phyloP scores from a whole-genome alignment of 1,140 invertebrate genomes.

The Heliconius hewitsoni region DNA sequence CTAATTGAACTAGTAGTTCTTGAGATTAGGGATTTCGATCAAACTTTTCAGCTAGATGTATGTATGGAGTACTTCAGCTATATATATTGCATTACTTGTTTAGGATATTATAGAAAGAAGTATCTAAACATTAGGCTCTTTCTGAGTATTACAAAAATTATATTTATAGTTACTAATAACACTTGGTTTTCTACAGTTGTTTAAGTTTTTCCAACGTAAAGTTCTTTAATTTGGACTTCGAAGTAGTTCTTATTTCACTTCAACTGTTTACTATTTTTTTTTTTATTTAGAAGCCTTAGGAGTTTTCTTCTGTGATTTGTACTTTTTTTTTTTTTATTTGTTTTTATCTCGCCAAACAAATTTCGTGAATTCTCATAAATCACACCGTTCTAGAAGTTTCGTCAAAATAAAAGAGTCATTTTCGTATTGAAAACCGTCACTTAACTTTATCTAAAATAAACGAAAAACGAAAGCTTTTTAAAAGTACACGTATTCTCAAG shows the following conservation, averaged over 20 bases:
- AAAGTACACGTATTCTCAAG: too few species aligned
- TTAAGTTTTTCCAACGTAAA: background rate
- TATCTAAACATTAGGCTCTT: background rate
- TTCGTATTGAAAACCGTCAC: background rate
- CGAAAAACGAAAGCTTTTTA: background rate
- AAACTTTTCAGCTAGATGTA: background rate
- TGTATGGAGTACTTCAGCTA: too few species aligned
- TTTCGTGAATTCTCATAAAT: too few species aligned
- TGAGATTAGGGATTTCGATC: too few species aligned
- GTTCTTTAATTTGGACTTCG: background rate
- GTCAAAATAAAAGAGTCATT: background rate
- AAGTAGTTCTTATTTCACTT: background rate
- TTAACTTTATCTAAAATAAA: background rate
- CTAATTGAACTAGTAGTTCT: too few species aligned
- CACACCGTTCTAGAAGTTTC: background rate
- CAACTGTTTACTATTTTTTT: background rate
- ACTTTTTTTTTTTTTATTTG: too few species aligned
- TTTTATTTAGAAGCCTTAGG: background rate
- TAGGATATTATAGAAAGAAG: background rate
- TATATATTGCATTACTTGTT: too few species aligned
- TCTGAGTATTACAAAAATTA: too few species aligned
- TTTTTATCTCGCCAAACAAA: too few species aligned
- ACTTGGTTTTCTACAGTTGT: too few species aligned
- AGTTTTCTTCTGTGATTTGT: too few species aligned
- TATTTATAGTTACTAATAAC: too few species aligned